phyloP scores from a whole-genome alignment of 2,797 vertebrate species.

The Sebastiscus tertius region DNA sequence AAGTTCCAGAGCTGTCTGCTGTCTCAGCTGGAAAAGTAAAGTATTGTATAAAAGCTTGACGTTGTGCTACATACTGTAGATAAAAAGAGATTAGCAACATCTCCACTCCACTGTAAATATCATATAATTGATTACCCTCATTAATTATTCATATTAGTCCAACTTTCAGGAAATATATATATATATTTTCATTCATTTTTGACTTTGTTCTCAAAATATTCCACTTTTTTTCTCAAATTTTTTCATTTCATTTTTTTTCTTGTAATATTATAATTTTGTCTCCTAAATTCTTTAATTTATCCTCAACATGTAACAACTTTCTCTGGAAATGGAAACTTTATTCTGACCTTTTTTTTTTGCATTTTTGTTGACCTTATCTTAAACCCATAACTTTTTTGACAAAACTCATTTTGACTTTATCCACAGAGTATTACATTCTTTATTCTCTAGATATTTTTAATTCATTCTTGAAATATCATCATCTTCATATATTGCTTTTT shows the following conservation, averaged over 20 bases:
- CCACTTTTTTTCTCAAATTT: no score
- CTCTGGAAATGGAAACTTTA: no score
- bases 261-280: no score
- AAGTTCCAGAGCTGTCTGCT: slow-evolving; percentile 17
- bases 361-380: no score
- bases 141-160: no score
- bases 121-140: neutral
- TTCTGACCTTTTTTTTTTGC: no score
- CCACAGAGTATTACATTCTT: neutral
- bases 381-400: neutral
- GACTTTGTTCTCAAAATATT: no score
- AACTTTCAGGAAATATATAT: no score
- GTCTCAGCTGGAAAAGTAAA: neutral
- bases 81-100: neutral
- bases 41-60: neutral
- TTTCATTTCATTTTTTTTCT: no score
- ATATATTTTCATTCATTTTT: neutral
- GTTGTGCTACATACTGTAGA: neutral
- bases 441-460: neutral
- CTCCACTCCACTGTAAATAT: neutral
- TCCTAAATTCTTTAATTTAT: no score
- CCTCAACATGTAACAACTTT: neutral
- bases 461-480: neutral
- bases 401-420: no score
- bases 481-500: neutral